These are phyloP conservation scores for Elaphurus davidianus DNA, from an alignment of 2,113 vertebrate species.

Conservation along the genomic window DNA sequence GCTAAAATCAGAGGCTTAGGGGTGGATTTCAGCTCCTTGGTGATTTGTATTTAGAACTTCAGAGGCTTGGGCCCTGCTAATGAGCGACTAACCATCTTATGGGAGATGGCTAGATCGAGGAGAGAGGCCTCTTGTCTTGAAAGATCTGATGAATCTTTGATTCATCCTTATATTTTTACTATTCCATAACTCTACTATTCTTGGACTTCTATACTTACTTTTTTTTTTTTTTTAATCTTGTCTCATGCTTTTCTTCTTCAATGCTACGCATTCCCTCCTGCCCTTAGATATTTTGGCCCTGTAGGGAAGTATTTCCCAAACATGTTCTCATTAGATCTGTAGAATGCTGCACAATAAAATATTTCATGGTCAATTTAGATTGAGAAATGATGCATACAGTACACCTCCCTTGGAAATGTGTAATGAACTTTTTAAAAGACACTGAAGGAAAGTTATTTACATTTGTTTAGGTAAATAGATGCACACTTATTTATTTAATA, in stretches of 20 bases:
- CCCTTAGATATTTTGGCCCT: not conserved
- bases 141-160: constrained; percentile 7
- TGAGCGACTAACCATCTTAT: not conserved
- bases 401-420: not conserved
- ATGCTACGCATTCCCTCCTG: not conserved
- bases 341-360: not conserved
- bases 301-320: not conserved
- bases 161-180: constrained; percentile 10
- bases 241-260: not conserved
- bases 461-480: constrained; percentile 26
- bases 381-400: not conserved
- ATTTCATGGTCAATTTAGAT: constrained; percentile 28
- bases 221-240: not conserved
- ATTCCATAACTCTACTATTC: not conserved
- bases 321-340: not conserved
- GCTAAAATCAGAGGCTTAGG: constrained; percentile 47
- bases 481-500: not conserved
- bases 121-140: not conserved
- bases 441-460: not conserved
- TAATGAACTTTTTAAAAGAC: constrained; percentile 4
- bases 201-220: not conserved
- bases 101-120: not conserved
- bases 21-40: constrained; percentile 55
- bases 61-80: constrained; percentile 15
- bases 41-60: constrained; percentile 54